These are phyloP conservation scores for Heliothis subflexa DNA, from an alignment of 1,140 invertebrate genomes.

Conservation along the genomic window DNA sequence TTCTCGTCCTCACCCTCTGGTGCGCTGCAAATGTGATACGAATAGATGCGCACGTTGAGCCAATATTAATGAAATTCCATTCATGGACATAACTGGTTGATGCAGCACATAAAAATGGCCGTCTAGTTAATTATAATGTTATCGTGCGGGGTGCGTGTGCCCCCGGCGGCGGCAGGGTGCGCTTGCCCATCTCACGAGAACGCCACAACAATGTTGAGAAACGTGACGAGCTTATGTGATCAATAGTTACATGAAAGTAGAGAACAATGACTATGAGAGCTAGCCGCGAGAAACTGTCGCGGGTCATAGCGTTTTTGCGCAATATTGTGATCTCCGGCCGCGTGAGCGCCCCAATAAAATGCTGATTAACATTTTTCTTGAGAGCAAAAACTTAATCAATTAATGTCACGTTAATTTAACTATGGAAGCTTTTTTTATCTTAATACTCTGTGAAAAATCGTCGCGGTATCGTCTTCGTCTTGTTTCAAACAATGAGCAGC, in stretches of 20 bases:
- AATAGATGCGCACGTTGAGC: conserved; percentile 46
- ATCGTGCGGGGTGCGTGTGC: conserved; percentile 36
- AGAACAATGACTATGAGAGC: conserved; percentile 78
- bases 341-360: conserved; percentile 30
- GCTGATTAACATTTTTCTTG: conserved; percentile 40
- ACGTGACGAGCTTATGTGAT: conserved; percentile 63
- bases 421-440: conserved; percentile 15
- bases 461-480: background rate
- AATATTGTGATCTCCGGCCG: conserved; percentile 53
- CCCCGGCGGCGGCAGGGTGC: conserved; percentile 29
- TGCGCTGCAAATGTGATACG: conserved; percentile 17
- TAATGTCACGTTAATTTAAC: conserved; percentile 33
- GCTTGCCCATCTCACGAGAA: conserved; percentile 65
- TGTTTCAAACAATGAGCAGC: conserved; percentile 8
- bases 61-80: conserved; percentile 74
- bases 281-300: conserved; percentile 64
- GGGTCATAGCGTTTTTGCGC: conserved; percentile 62
- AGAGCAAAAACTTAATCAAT: conserved; percentile 36
- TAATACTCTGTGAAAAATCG: background rate
- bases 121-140: conserved; percentile 65
- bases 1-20: conserved; percentile 55
- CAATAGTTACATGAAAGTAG: conserved; percentile 73
- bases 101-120: conserved; percentile 60
- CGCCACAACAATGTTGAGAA: conserved; percentile 79
- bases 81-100: conserved; percentile 68